Evolutionary conservation across 2,797 vertebrate species (phyloP).

Genomic region (Chloroceryle inda): DNA sequence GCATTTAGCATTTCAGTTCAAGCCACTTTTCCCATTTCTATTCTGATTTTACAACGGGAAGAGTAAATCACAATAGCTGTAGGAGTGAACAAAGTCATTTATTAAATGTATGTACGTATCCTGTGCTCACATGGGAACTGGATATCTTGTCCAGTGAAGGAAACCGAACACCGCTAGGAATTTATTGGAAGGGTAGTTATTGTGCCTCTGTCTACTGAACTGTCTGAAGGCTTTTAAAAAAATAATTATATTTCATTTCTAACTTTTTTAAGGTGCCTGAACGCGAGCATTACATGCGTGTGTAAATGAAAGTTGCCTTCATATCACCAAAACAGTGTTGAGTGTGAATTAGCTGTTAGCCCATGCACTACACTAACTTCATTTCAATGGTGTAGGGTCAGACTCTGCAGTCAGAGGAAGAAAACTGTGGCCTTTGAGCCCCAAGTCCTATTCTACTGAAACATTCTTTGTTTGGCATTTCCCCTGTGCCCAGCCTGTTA

Average conservation of each 20-base stretch:
- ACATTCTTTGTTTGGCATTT: neutral
- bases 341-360: neutral
- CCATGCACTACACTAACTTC: neutral
- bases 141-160: neutral
- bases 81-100: neutral
- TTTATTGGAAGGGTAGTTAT: neutral
- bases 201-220: neutral
- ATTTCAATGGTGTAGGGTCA: neutral
- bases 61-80: neutral
- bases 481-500: neutral
- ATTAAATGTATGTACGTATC: neutral
- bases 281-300: accelerated
- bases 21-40: neutral
- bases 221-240: neutral
- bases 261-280: neutral
- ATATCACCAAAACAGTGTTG: neutral
- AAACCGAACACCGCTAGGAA: neutral
- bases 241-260: neutral
- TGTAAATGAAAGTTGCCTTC: neutral
- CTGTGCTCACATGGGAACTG: neutral
- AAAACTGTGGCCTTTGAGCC: neutral
- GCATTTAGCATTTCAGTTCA: constrained; percentile 5
- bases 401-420: neutral
- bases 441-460: neutral
- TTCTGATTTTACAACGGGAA: neutral